phyloP scores from a whole-genome alignment of 2,113 vertebrate genomes.

The Pimephales promelas region DNA sequence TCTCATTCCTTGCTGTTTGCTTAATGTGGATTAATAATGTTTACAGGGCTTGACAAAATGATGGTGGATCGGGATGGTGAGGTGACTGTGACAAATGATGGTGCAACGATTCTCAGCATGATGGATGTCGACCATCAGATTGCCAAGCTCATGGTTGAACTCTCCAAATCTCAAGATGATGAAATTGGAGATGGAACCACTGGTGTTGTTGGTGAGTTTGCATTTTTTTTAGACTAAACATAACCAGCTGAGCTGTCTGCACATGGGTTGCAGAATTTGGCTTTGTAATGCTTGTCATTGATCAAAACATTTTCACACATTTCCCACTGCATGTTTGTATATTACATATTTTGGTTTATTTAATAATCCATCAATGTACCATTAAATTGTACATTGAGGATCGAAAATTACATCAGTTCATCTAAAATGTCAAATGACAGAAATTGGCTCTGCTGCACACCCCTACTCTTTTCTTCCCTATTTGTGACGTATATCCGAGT shows the following conservation, averaged over 20 bases:
- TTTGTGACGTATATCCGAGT: too few relatives aligned
- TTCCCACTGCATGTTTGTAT: not conserved
- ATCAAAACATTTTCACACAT: not conserved
- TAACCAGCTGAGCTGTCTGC: not conserved
- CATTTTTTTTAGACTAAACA: not conserved
- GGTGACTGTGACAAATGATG: constrained; percentile 98
- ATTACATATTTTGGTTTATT: not conserved
- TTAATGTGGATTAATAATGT: not conserved
- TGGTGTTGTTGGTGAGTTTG: constrained; percentile 90
- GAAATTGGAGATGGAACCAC: constrained; percentile 99
- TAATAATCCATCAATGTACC: not conserved
- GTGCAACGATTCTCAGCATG: constrained; percentile 96
- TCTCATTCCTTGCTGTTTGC: not conserved
- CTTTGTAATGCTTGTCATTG: not conserved
- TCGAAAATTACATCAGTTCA: not conserved
- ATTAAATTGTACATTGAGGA: not conserved
- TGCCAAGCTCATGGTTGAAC: constrained; percentile 97
- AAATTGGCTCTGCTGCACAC: too few relatives aligned
- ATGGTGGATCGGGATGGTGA: constrained; percentile 98
- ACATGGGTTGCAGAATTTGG: not conserved
- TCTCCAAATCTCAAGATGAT: constrained; percentile 98
- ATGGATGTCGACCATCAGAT: constrained; percentile 99
- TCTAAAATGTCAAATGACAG: not conserved
- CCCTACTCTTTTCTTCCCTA: too few relatives aligned
- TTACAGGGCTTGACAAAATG: constrained; percentile 95